These are phyloP conservation scores for Chrysocyon brachyurus DNA, from an alignment of 2,797 vertebrate species.

Conservation along the genomic window DNA sequence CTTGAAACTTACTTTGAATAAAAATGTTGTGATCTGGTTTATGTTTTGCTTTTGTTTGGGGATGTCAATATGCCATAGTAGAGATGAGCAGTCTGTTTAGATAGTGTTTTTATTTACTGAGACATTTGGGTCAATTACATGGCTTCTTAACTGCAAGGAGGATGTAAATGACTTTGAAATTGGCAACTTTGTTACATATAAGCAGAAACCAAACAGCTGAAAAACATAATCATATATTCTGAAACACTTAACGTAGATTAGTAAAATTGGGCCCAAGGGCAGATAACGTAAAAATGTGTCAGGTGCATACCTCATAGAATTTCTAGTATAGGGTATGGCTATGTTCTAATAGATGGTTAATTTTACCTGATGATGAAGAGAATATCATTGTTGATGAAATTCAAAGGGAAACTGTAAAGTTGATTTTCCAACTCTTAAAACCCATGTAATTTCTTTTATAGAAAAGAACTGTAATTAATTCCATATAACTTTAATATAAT, in stretches of 20 bases:
- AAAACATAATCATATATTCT: background rate
- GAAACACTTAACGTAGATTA: background rate
- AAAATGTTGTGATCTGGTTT: background rate
- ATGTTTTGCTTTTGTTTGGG: background rate
- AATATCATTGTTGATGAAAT: background rate
- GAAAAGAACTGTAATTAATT: constrained; percentile 16
- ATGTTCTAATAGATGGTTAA: background rate
- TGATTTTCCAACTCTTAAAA: background rate
- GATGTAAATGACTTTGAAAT: constrained; percentile 4
- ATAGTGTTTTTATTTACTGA: background rate
- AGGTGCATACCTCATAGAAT: background rate
- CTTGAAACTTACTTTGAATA: background rate
- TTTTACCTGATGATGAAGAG: background rate
- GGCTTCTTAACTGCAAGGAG: background rate
- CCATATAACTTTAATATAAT: background rate
- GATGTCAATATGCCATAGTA: background rate
- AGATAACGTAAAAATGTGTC: background rate
- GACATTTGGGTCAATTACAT: background rate
- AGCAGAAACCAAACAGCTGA: background rate
- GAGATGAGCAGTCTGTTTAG: background rate
- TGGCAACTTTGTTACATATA: background rate
- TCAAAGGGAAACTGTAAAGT: background rate
- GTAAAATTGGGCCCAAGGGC: background rate
- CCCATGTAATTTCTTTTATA: background rate
- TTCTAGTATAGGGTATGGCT: background rate